Evolutionary conservation across 2,797 vertebrate genomes (phyloP).

Genomic region (Pristis pectinata): DNA sequence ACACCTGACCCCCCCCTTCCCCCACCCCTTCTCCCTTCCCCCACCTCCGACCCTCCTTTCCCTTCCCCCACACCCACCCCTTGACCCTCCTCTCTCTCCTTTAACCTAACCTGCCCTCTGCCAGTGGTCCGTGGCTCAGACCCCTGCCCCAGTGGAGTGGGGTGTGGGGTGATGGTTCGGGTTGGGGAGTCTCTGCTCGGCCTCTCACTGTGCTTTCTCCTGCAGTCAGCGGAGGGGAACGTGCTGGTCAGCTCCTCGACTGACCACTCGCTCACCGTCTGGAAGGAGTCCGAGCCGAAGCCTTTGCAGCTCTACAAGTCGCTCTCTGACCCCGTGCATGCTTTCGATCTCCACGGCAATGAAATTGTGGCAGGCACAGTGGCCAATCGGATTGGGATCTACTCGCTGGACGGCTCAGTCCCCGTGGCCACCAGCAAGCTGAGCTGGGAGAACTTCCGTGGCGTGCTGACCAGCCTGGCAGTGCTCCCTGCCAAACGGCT

Average conservation of each 20-base stretch:
- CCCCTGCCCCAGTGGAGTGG: no score
- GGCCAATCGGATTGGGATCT: slow-evolving; percentile 92
- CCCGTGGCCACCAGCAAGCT: slow-evolving; percentile 81
- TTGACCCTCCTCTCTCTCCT: no score
- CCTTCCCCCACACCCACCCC: not conserved
- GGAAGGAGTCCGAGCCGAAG: slow-evolving; percentile 93
- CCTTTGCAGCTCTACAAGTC: slow-evolving; percentile 86
- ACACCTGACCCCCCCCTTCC: no score
- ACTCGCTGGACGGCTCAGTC: slow-evolving; percentile 79
- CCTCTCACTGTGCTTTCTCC: no score
- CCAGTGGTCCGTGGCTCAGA: no score
- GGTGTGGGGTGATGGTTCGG: no score
- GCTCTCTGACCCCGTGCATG: slow-evolving; percentile 83
- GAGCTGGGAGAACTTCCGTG: slow-evolving; percentile 94
- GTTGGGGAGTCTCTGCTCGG: no score
- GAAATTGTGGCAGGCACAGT: slow-evolving; percentile 89
- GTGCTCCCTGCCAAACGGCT: slow-evolving; percentile 92
- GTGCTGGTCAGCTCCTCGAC: slow-evolving; percentile 87
- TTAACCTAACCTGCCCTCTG: not conserved
- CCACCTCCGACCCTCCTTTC: no score
- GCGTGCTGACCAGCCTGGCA: slow-evolving; percentile 88
- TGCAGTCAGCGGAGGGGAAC: slow-evolving; percentile 83
- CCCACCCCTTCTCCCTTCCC: no score
- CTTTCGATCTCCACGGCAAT: slow-evolving; percentile 82
- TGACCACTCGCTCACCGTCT: slow-evolving; percentile 83